phyloP scores from a whole-genome alignment of 2,888 invertebrate genomes.

The Thecophora atra region DNA sequence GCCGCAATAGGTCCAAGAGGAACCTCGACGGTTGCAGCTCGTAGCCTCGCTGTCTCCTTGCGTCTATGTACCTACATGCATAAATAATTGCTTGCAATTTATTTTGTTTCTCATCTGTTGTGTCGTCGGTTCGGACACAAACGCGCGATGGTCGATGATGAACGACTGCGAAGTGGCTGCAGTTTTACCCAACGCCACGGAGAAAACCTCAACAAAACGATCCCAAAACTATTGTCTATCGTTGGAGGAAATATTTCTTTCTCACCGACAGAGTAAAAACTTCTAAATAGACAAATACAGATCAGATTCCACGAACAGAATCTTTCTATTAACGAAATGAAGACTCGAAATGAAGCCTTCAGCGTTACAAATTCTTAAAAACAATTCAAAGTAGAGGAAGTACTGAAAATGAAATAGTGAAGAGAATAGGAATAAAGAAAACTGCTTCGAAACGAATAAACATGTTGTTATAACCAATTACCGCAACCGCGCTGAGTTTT shows the following conservation, averaged over 20 bases:
- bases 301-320: background rate
- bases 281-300: conserved; percentile 45
- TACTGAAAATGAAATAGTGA: background rate
- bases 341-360: conserved; percentile 31
- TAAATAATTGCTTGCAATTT: conserved; percentile 57
- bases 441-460: conserved; percentile 19
- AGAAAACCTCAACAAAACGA: background rate
- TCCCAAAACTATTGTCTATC: conserved; percentile 6
- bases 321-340: background rate
- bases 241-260: conserved; percentile 20
- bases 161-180: no score
- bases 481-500: conserved; percentile 22
- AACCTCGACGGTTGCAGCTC: background rate
- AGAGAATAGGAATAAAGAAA: background rate
- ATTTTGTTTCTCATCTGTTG: conserved; percentile 42
- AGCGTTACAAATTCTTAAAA: conserved; percentile 46
- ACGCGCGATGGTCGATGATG: background rate
- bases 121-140: conserved; percentile 12
- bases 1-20: background rate
- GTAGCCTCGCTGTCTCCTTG: no score
- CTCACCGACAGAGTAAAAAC: conserved; percentile 34
- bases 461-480: conserved; percentile 31
- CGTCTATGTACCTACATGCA: conserved; percentile 16
- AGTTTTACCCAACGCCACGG: conserved; percentile 12
- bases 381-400: background rate